Conservation (phyloP, 1,140 invertebrate species). For the Druon quercuslanigerum region DNA sequence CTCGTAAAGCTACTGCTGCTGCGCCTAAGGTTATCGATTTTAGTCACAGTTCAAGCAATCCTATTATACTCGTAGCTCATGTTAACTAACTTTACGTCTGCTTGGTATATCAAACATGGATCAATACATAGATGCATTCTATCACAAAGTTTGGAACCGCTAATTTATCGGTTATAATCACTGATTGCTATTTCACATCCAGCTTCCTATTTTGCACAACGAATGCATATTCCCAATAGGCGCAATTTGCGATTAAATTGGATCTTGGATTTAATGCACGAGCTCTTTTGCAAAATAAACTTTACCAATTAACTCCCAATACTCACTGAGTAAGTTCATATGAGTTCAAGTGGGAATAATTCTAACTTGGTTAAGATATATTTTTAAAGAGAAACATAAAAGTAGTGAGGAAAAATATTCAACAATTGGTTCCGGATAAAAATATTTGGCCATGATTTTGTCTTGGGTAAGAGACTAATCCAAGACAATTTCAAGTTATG, state of each 20-base stretch:
- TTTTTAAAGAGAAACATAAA: no score
- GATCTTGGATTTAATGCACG: no score
- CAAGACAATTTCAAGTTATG: no score
- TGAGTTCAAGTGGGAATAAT: no score
- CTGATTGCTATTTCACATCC: not conserved
- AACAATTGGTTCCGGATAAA: no score
- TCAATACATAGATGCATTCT: not conserved
- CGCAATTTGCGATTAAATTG: not conserved
- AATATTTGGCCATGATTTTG: no score
- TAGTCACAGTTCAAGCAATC: not conserved
- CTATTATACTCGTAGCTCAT: not conserved
- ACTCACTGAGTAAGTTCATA: no score
- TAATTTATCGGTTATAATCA: not conserved
- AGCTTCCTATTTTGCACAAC: not conserved
- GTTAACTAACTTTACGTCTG: not conserved
- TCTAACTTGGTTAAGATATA: no score
- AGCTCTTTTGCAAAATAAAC: no score
- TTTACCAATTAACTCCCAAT: no score
- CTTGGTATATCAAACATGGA: not conserved
- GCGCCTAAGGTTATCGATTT: conserved; percentile 23
- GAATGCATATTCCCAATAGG: not conserved
- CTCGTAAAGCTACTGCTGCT: conserved; percentile 1
- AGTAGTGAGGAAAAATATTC: no score
- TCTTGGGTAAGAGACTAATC: no score
- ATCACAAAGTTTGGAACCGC: not conserved